Conservation (phyloP, 1,140 invertebrate genomes). For the Drosophila carrolli region DNA sequence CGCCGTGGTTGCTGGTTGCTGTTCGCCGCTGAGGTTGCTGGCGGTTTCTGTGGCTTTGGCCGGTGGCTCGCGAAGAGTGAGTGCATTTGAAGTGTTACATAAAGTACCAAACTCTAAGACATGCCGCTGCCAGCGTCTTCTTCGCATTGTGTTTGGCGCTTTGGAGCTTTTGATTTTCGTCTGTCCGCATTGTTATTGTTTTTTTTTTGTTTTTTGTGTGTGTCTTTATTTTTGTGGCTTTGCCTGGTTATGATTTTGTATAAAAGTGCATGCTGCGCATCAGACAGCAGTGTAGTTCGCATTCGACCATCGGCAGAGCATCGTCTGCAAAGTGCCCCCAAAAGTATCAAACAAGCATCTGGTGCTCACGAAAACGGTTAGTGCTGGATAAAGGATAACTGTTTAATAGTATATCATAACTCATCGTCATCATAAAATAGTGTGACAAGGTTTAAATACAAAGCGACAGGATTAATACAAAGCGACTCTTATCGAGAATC, state of each 20-base stretch:
- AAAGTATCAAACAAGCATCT: constrained; percentile 37
- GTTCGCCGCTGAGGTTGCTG: constrained; percentile 26
- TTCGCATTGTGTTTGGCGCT: constrained; percentile 50
- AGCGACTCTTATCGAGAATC: no score
- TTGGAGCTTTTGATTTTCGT: constrained; percentile 61
- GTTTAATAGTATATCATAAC: background rate
- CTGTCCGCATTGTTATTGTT: constrained; percentile 42
- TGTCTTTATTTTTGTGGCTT: constrained; percentile 52
- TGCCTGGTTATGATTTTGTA: constrained; percentile 68
- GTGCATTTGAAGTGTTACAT: constrained; percentile 79
- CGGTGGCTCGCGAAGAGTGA: constrained; percentile 55
- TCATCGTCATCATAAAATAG: background rate
- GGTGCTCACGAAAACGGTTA: constrained; percentile 72
- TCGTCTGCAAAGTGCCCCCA: constrained; percentile 49
- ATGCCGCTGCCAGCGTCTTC: constrained; percentile 38
- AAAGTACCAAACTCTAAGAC: constrained; percentile 63
- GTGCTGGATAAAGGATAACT: constrained; percentile 39
- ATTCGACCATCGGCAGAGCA: constrained; percentile 76
- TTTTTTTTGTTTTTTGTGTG: constrained; percentile 24
- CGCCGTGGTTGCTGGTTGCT: constrained; percentile 19
- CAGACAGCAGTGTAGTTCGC: constrained; percentile 72
- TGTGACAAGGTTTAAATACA: background rate
- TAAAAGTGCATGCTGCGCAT: constrained; percentile 76
- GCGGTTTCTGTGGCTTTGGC: constrained; percentile 32
- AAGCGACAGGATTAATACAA: constrained; percentile 5